Evolutionary conservation across 35 echinoderm and acorn worm species (phyloP).

Genomic region (Heliocidaris tuberculata): DNA sequence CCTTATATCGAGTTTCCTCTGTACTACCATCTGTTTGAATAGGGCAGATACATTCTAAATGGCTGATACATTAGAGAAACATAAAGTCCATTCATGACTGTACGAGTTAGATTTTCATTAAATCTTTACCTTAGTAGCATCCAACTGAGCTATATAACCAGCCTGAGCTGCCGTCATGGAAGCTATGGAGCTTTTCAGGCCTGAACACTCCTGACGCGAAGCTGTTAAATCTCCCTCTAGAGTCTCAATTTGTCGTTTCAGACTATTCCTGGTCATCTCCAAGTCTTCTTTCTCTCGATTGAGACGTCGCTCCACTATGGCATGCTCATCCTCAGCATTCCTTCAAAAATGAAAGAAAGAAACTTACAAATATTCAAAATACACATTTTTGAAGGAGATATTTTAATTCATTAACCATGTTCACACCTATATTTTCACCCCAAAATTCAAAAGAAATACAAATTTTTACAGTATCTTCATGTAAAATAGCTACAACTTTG

Average conservation of each 20-base stretch:
- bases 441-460: too few species aligned
- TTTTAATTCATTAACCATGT: neutral
- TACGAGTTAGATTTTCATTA: too few species aligned
- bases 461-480: too few species aligned
- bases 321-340: conserved; percentile 62
- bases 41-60: too few species aligned
- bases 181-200: conserved; percentile 64
- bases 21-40: too few species aligned
- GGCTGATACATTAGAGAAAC: too few species aligned
- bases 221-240: conserved; percentile 64
- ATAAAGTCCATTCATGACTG: too few species aligned
- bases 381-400: neutral
- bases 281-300: conserved; percentile 64
- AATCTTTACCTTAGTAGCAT: conserved; percentile 52
- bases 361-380: neutral
- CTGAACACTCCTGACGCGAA: conserved; percentile 60
- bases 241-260: conserved; percentile 39
- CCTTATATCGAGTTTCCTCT: too few species aligned
- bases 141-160: conserved; percentile 55
- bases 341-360: neutral
- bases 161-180: conserved; percentile 69
- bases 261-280: neutral
- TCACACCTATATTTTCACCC: too few species aligned
- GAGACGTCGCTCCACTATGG: conserved; percentile 41
- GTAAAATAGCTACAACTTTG: too few species aligned